Percentiles rank a stretch among this genome's conserved stretches.
phyloP scores from a whole-genome alignment of 2,113 vertebrate species.

The Pluvialis apricaria region DNA sequence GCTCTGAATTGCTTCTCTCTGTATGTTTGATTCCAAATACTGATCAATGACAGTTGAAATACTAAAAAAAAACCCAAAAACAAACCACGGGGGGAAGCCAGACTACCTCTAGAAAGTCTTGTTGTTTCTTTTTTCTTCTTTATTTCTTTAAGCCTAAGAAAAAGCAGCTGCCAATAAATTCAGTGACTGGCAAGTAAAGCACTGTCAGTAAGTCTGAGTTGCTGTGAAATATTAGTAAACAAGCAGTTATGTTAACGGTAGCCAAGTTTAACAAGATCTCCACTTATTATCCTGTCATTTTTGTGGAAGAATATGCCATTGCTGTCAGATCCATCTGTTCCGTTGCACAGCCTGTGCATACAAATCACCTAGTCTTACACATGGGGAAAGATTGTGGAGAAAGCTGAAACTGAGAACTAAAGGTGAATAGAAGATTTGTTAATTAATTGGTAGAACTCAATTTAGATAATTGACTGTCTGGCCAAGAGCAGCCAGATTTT shows the following conservation, averaged over 20 bases:
- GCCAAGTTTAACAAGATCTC: slow-evolving; percentile 53
- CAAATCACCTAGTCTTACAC: not conserved
- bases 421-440: not conserved
- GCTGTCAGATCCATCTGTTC: slow-evolving; percentile 60
- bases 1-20: not conserved
- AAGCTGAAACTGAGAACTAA: not conserved
- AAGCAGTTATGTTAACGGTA: not conserved
- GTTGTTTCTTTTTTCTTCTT: not conserved
- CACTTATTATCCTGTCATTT: slow-evolving; percentile 50
- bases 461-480: not conserved
- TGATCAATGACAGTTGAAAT: not conserved
- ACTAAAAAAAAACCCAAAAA: no score
- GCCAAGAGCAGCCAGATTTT: not conserved
- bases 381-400: not conserved
- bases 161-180: not conserved
- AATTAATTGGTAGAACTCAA: not conserved
- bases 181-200: not conserved
- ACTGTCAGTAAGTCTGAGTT: not conserved
- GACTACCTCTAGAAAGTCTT: not conserved
- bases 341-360: not conserved
- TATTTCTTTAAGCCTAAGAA: not conserved
- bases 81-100: no score
- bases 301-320: not conserved
- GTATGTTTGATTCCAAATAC: not conserved
- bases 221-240: slow-evolving; percentile 56